A percentile compares a stretch with the other conserved stretches of the same genome.
Conservation (phyloP, 2,888 invertebrate species). For the Meandrusa payeni region DNA sequence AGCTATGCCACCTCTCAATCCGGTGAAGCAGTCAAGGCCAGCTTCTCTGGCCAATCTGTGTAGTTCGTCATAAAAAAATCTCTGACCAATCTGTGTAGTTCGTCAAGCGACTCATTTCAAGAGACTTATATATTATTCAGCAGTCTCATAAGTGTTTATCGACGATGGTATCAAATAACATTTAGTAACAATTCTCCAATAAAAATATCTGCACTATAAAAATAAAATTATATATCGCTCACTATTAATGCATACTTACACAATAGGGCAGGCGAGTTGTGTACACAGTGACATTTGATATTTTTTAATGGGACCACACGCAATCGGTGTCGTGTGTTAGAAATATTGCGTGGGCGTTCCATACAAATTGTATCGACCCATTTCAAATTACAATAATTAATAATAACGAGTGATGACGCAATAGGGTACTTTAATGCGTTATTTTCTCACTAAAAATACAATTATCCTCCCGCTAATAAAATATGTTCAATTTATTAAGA, state of each 20-base stretch:
- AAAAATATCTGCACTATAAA: too few species aligned
- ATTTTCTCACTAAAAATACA: conserved; percentile 1
- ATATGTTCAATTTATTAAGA: too few species aligned
- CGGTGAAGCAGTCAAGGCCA: too few species aligned
- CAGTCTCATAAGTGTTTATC: too few species aligned
- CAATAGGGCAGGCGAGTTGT: conserved; percentile 9
- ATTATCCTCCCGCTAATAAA: not conserved
- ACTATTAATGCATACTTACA: not conserved
- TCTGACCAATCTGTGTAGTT: too few species aligned
- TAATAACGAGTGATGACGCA: conserved; percentile 24
- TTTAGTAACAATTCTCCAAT: too few species aligned
- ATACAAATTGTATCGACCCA: conserved; percentile 22
- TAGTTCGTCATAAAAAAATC: too few species aligned
- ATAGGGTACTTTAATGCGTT: conserved; percentile 13
- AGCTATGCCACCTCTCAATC: too few species aligned
- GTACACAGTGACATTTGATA: conserved; percentile 25
- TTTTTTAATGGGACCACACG: conserved; percentile 28
- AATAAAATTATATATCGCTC: not conserved
- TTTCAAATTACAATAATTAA: conserved; percentile 20
- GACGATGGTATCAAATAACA: too few species aligned
- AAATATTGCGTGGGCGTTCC: conserved; percentile 19
- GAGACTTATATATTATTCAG: too few species aligned
- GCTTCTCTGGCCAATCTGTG: too few species aligned
- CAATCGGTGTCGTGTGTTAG: conserved; percentile 24
- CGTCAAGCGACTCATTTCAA: too few species aligned